Evolutionary conservation across 2,888 invertebrate species (phyloP).

Genomic region (Tyria jacobaeae): DNA sequence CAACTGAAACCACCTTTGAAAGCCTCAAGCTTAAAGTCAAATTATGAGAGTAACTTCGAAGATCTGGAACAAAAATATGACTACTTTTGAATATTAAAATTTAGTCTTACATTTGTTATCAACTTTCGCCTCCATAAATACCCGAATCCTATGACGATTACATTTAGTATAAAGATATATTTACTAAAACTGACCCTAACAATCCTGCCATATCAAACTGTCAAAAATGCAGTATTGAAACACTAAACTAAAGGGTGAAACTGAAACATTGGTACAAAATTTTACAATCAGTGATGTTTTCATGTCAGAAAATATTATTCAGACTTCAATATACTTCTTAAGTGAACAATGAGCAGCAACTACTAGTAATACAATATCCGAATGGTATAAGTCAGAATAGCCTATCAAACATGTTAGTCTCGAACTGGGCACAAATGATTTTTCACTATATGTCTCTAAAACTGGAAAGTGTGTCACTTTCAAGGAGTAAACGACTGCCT

Average conservation of each 20-base stretch:
- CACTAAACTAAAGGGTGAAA: not conserved
- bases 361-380: constrained; percentile 7
- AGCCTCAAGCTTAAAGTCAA: too few species aligned
- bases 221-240: constrained; percentile 9
- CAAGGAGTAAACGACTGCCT: constrained; percentile 13
- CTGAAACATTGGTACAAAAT: constrained; percentile 4
- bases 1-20: too few species aligned
- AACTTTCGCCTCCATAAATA: not conserved
- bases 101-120: too few species aligned
- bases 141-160: not conserved
- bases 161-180: not conserved
- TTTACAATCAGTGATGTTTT: not conserved
- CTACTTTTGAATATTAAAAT: too few species aligned
- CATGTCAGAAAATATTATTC: constrained; percentile 6
- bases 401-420: constrained; percentile 9
- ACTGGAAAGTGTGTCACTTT: constrained; percentile 13
- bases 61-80: too few species aligned
- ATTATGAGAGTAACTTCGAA: too few species aligned
- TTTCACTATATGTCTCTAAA: constrained; percentile 20
- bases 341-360: not conserved
- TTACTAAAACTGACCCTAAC: not conserved
- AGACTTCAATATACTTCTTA: constrained; percentile 8
- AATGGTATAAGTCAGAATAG: constrained; percentile 18
- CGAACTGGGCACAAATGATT: constrained; percentile 16
- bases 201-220: not conserved